Conservation (phyloP, 1,140 invertebrate genomes). For the Danaus plexippus region DNA sequence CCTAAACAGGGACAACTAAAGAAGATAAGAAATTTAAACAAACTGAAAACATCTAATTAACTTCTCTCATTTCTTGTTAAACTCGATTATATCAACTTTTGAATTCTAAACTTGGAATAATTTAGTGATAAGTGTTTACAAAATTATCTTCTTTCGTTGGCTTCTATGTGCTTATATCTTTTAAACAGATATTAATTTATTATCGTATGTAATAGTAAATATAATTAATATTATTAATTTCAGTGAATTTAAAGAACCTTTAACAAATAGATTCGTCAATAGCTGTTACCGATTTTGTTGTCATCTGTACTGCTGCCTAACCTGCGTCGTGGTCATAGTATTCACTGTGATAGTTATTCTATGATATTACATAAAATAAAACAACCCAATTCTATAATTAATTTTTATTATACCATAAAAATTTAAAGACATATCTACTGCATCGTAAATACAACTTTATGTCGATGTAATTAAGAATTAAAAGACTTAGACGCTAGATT, state of each 20-base stretch:
- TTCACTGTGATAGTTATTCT: slow-evolving; percentile 21
- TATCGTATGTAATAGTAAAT: too few species aligned
- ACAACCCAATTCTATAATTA: slow-evolving; percentile 8
- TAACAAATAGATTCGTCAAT: slow-evolving; percentile 27
- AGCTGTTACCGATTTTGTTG: slow-evolving; percentile 38
- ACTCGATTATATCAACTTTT: too few species aligned
- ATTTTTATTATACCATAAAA: slow-evolving; percentile 10
- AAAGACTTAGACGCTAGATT: neutral
- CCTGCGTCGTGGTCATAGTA: slow-evolving; percentile 24
- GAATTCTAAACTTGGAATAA: too few species aligned
- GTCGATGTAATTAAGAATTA: slow-evolving; percentile 10
- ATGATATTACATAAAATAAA: slow-evolving; percentile 15
- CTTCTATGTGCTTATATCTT: too few species aligned
- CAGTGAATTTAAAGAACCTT: slow-evolving; percentile 18
- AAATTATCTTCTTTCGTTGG: too few species aligned
- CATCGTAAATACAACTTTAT: slow-evolving; percentile 13
- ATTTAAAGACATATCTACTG: slow-evolving; percentile 11
- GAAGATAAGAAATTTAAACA: too few species aligned
- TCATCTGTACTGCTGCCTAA: slow-evolving; percentile 40
- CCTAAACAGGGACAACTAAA: too few species aligned
- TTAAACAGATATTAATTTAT: too few species aligned
- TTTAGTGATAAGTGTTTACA: too few species aligned
- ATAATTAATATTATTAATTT: slow-evolving; percentile 15
- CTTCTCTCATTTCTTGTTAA: too few species aligned
- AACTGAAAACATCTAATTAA: too few species aligned